These are phyloP conservation scores for Resseliella maxima DNA, from an alignment of 2,888 invertebrate genomes.

Conservation along the genomic window DNA sequence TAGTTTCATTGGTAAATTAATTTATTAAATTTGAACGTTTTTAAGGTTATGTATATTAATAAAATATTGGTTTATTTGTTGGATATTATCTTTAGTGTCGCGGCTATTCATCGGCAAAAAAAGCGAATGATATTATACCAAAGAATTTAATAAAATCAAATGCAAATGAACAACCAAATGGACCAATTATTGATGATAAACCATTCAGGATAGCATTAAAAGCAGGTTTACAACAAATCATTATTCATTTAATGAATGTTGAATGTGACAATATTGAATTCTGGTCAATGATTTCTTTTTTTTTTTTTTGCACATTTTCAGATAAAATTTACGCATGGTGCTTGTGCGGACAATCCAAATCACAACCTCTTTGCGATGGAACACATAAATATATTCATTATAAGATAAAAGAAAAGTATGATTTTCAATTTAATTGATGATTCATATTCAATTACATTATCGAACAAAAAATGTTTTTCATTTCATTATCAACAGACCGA, in stretches of 20 bases:
- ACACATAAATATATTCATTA: conserved; percentile 78
- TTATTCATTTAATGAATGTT: neutral
- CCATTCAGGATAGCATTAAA: conserved; percentile 84
- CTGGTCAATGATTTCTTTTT: neutral
- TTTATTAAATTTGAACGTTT: neutral
- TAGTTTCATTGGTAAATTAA: neutral
- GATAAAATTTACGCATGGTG: conserved; percentile 92
- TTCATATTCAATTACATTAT: conserved; percentile 68
- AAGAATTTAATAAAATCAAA: neutral
- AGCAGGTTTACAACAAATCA: no score
- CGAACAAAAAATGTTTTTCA: no score
- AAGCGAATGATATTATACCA: neutral
- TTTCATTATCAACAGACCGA: conserved; percentile 71
- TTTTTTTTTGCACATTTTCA: conserved; percentile 59
- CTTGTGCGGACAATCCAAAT: conserved; percentile 90
- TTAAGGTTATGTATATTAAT: neutral
- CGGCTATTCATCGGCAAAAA: neutral
- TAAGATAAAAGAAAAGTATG: conserved; percentile 13
- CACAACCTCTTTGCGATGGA: conserved; percentile 95
- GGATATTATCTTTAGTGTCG: neutral
- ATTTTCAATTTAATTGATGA: conserved; percentile 63
- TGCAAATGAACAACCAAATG: conserved; percentile 71
- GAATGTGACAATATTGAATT: neutral
- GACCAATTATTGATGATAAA: conserved; percentile 86
- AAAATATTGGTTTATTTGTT: neutral